phyloP scores from a whole-genome alignment of 2,888 invertebrate species.

The Lepas anatifera region DNA sequence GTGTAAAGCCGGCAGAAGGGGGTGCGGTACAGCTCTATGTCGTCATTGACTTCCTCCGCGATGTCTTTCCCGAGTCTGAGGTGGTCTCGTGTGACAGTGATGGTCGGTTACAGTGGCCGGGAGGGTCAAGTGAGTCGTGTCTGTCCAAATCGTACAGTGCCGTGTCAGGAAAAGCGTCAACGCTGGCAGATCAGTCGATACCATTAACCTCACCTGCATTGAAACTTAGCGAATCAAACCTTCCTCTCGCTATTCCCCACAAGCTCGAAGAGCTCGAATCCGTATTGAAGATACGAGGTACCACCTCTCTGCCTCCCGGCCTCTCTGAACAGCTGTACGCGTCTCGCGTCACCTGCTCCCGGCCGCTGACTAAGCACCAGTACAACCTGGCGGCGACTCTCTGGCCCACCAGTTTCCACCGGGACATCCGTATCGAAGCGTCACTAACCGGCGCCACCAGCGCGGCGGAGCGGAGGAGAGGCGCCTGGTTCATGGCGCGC shows the following conservation, averaged over 20 bases:
- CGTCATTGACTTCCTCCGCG: slow-evolving; percentile 35
- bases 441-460: slow-evolving; percentile 39
- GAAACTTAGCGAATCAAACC: too few relatives aligned
- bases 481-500: slow-evolving; percentile 16
- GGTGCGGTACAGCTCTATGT: not conserved
- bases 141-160: slow-evolving; percentile 36
- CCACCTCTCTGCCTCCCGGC: slow-evolving; percentile 10
- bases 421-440: slow-evolving; percentile 54
- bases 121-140: too few relatives aligned
- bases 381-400: slow-evolving; percentile 44
- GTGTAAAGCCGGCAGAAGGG: not conserved
- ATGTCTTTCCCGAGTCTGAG: too few relatives aligned
- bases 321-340: not conserved
- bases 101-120: too few relatives aligned
- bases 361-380: slow-evolving; percentile 54
- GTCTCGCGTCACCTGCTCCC: slow-evolving; percentile 41
- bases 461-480: slow-evolving; percentile 11
- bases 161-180: slow-evolving; percentile 10
- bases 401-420: slow-evolving; percentile 80
- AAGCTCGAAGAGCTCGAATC: too few relatives aligned
- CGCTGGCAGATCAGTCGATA: slow-evolving; percentile 2
- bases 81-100: too few relatives aligned
- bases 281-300: too few relatives aligned
- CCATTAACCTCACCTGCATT: too few relatives aligned
- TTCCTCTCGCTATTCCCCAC: too few relatives aligned